Evolutionary conservation across 1,140 invertebrate species (phyloP), one percentile per base, ranked within the genome.

Genomic region (roundworm (Caenorhabditis elegans)): DNA sequence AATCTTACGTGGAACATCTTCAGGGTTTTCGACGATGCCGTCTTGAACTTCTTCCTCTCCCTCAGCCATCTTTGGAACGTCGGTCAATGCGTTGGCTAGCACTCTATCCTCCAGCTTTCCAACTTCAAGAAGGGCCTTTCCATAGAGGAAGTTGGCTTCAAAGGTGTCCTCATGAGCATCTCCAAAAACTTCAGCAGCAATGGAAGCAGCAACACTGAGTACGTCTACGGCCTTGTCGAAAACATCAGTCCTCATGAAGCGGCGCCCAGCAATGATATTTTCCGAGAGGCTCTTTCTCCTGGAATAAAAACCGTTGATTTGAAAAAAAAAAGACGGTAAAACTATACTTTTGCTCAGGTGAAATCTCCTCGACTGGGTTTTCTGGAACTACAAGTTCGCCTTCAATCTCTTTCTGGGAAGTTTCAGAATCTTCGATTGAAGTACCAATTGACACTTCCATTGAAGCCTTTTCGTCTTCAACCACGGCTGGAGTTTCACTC

Each of bases 71-170:
- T 70, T 70, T 70, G 60, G 60, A 6, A 70, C 39, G 19, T 70
- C 60, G 34, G 60, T 39, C 1, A 70, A 26, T 39, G 60, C 60
- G n/a, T 70, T 70, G 8, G 60, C 39, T 4, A 70, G 26, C 0
- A 70, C 60, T 28, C n/a, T 34, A 43, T 70, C 60, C 19, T 70
- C 60, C 0, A 70, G 8, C 19, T 39, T 70, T 1, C 11, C 34
- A 10, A 70, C 17, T 22, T 70, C 60, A n/a, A 70, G 60, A 39
- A 70, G 60, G 22, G 60, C 60, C 19, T 70, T 70, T 39, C 60
- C 60, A 26, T 70, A 70, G 5, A 70, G 34, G 60, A 70, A 70
- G 19, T 70, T 70, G 34, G 19, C n/a, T 13, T 70, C 60, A n/a
- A 70, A 70, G 0, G 60, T 70, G 5, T 70, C 60, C 10, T 70